These are phyloP conservation scores for Phylloscopus whistleri DNA, from an alignment of 2,113 vertebrate genomes.

Conservation along the genomic window DNA sequence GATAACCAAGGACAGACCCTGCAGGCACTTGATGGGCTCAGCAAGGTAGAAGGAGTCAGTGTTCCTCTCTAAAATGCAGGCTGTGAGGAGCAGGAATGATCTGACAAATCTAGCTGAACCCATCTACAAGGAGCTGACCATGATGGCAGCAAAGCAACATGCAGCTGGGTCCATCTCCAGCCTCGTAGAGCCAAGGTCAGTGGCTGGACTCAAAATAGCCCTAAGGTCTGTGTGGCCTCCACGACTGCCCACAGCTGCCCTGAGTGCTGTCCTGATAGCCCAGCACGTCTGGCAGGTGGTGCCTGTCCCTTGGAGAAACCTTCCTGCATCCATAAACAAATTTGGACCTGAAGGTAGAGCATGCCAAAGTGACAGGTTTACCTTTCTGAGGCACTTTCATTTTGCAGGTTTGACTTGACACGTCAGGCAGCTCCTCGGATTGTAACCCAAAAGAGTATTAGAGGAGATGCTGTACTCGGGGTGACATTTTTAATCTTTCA, in stretches of 20 bases:
- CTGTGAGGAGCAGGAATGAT: neutral
- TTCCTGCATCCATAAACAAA: neutral
- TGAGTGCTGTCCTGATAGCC: neutral
- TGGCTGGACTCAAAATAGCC: neutral
- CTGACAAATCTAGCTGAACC: neutral
- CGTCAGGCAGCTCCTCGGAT: constrained; percentile 12
- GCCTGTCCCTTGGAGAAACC: neutral
- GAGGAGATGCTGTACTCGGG: neutral
- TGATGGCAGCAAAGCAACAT: neutral
- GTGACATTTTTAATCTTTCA: constrained; percentile 57
- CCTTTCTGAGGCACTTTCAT: neutral
- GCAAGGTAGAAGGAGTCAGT: neutral
- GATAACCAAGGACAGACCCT: neutral
- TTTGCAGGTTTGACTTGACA: neutral
- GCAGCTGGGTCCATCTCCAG: neutral
- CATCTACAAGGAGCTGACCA: neutral
- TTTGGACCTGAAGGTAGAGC: neutral
- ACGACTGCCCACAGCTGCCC: rapidly evolving
- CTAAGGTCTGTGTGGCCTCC: neutral
- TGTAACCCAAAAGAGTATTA: constrained; percentile 18
- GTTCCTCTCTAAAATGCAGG: neutral
- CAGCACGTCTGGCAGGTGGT: neutral
- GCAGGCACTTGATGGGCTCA: neutral
- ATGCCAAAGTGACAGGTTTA: neutral
- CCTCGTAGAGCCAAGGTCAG: neutral